Evolutionary conservation across 2,113 vertebrate genomes (phyloP), one percentile per base, ranked within the genome.

Genomic region (Bambusicola thoracicus): DNA sequence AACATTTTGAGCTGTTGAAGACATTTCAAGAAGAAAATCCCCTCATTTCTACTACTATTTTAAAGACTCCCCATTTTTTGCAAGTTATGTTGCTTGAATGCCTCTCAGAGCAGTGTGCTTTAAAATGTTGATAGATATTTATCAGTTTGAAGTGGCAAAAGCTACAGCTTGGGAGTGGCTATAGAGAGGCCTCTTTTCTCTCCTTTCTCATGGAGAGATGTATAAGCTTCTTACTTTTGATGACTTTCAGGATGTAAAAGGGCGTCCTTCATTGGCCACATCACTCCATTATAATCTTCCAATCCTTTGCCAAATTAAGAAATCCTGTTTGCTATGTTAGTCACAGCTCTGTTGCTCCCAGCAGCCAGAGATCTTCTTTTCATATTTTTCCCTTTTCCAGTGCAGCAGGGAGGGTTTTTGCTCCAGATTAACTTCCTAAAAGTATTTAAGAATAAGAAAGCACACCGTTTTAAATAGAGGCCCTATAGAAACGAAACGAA

Each of bases 281-380:
- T 3, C 11, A 51, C 38, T 61, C 29, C 24, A 61, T 19, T 15
- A 6, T 74, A 63, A 86, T 67, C 44, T 82, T 90, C 25, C 62
- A 87, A 11, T 74, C 27, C 34, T 41, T 13, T 94, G 21, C 32
- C 0, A 3, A 90, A 82, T 49, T 59, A 78, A 82, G 63, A 95
- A 94, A 90, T 73, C 55, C 27, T 55, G 19, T 89, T 92, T 87
- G 56, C 46, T 84, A 7, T 56, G 20, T 94, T 91, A 87, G 29
- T 90, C 48, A 86, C 66, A 40, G 34, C 10, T 81, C 34, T 76
- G 58, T 51, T 55, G 8, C 55, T 94, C 29, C 44, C 67, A 82
- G 19, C 65, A 87, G 56, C 90, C 66, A 65, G 48, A 83, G 36
- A 77, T 9, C 16, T 86, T n/a, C 3, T 91, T 70, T 66, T 36